Base-by-base conservation (phyloP, 2,113 vertebrate genomes). In the Triplophysa rosa region DNA sequence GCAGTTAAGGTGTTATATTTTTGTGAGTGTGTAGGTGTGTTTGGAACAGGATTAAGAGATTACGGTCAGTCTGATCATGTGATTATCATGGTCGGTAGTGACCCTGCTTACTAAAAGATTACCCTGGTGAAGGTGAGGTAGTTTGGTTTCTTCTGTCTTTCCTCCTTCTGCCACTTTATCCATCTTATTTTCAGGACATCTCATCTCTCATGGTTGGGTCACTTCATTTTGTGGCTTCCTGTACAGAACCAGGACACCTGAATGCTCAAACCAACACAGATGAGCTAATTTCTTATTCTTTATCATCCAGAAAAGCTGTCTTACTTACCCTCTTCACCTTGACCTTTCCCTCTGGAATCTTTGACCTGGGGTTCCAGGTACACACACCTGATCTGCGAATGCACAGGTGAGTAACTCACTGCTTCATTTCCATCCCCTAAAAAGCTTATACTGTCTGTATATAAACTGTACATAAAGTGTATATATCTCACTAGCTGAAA, bases 101-200 rank as follows among this genome's bases (percentile, higher is more conserved):
- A 93, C 88, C 91, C 89, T 49, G 83, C 88, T 92, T 92, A 92
- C 87, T 79, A 82, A 74, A 78, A 89, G 92, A 92, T 91, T 91
- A 93, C 71, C 85, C 80, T 77, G 83, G 84, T 87, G 81, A 89
- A 89, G 85, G 86, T 85, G 82, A 89, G 83, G 81, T 64, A 84
- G 78, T 61, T 65, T 85, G 52, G 56, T 68, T 67, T 78, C 26
- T 19, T 77, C 26, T 74, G 47, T 61, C 26, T 47, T 83, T 68
- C 74, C 45, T 69, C 84, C 71, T 62, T 21, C 76, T 73, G 64
- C 77, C 2, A 83, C 24, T 87, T 77, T 81, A 73, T 83, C 69
- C 67, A 70, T 87, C 37, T 8, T 74, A 73, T 58, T 54, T 37
- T 14, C 12, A 59, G 14, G 47, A 76, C 68, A 29, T 74, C 82